Evolutionary conservation across 2,113 vertebrate species (phyloP).

Genomic region (Sylvilagus bachmani): DNA sequence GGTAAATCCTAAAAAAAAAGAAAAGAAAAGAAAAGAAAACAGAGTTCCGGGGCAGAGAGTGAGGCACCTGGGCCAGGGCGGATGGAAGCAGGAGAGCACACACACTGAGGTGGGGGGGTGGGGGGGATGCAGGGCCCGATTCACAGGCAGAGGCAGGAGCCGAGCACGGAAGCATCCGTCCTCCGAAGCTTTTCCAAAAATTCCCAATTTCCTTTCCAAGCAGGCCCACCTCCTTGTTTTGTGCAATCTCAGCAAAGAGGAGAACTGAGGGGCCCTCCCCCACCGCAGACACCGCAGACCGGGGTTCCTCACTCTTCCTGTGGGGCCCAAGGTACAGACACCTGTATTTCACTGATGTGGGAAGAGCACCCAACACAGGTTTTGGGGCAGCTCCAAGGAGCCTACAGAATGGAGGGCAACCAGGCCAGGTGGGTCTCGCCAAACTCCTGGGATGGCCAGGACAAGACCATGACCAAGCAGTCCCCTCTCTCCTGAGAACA

Average conservation of each 20-base stretch:
- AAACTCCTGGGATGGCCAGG: neutral
- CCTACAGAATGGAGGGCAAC: neutral
- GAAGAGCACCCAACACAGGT: fast-evolving
- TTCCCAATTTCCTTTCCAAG: neutral
- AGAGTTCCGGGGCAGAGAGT: too few species aligned
- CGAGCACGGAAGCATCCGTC: neutral
- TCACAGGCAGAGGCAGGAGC: neutral
- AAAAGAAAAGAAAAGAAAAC: too few species aligned
- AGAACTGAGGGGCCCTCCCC: too few species aligned
- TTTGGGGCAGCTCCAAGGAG: neutral
- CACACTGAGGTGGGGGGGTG: neutral
- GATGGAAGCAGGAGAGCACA: neutral
- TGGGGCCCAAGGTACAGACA: too few species aligned
- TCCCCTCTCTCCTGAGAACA: neutral
- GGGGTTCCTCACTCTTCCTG: too few species aligned
- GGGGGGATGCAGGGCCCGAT: neutral
- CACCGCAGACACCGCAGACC: neutral
- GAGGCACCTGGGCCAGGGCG: neutral
- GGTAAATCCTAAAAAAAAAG: too few species aligned
- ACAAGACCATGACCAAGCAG: neutral
- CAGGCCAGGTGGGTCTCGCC: neutral
- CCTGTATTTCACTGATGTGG: too few species aligned
- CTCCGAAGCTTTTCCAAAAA: neutral
- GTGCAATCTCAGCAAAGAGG: neutral
- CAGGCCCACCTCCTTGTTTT: neutral